Evolutionary conservation across 2,888 invertebrate genomes (phyloP).

Genomic region (Chymomyza fuscimana): DNA sequence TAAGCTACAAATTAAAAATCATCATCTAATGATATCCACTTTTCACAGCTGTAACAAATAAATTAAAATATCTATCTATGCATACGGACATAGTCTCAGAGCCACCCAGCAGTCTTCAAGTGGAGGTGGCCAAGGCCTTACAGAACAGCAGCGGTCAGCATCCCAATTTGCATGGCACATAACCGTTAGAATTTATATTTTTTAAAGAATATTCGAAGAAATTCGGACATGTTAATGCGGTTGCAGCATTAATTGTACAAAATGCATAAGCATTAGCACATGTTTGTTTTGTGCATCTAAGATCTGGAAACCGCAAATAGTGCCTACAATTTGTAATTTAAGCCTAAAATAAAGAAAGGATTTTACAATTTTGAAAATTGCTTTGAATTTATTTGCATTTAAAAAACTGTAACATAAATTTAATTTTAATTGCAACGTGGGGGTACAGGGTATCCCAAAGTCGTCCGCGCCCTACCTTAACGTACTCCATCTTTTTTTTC

Average conservation of each 20-base stretch:
- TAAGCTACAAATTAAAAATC: background rate
- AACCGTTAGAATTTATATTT: conserved; percentile 37
- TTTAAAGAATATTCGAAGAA: background rate
- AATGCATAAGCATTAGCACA: conserved; percentile 36
- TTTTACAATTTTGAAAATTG: conserved; percentile 60
- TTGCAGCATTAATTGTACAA: conserved; percentile 55
- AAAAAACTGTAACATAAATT: too few species aligned
- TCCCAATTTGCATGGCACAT: conserved; percentile 77
- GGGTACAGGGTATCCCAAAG: too few species aligned
- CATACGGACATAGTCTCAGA: conserved; percentile 95
- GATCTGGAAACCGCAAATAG: conserved; percentile 50
- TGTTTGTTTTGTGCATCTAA: conserved; percentile 27
- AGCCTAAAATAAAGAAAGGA: conserved; percentile 66
- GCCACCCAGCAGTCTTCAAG: conserved; percentile 90
- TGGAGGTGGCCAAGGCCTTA: conserved; percentile 92
- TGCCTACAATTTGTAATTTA: conserved; percentile 60
- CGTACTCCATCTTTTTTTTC: too few species aligned
- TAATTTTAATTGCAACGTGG: too few species aligned
- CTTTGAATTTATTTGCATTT: background rate
- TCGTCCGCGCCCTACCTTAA: too few species aligned
- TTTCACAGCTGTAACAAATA: conserved; percentile 92
- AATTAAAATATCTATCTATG: conserved; percentile 93
- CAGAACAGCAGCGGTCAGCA: conserved; percentile 77
- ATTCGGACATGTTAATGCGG: background rate
- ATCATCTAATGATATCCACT: background rate